phyloP scores from a whole-genome alignment of 2,888 invertebrate genomes.

The Ophion costatus region DNA sequence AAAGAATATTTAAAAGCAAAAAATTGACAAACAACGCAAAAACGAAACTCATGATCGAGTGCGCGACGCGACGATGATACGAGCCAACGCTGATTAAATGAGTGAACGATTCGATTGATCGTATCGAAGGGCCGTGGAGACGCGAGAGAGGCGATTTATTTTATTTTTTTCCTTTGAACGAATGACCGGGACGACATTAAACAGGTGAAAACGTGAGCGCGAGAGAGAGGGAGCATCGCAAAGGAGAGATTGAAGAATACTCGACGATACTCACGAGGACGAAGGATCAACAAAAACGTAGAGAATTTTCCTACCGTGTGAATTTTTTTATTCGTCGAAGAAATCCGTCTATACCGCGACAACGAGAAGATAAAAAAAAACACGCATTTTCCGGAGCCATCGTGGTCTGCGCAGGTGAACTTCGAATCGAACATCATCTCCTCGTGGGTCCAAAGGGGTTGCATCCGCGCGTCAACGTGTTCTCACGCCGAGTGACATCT shows the following conservation, averaged over 20 bases:
- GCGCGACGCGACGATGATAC: neutral
- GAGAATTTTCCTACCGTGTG: conserved; percentile 3
- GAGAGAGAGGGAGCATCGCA: conserved; percentile 39
- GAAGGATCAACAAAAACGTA: neutral
- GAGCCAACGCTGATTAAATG: conserved; percentile 22
- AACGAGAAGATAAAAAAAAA: neutral
- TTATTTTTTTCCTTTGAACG: conserved; percentile 35
- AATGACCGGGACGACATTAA: conserved; percentile 44
- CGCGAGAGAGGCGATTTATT: conserved; percentile 25
- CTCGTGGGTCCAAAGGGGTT: conserved; percentile 32
- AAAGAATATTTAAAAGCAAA: neutral
- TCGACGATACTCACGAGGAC: neutral
- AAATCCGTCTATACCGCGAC: neutral
- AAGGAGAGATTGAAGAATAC: neutral
- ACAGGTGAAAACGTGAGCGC: conserved; percentile 53
- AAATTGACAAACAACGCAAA: neutral
- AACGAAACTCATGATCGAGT: conserved; percentile 31
- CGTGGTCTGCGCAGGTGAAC: conserved; percentile 20
- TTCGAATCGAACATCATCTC: conserved; percentile 17
- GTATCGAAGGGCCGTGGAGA: conserved; percentile 16
- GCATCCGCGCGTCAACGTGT: neutral
- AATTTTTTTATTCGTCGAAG: conserved; percentile 2
- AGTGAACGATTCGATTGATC: conserved; percentile 24
- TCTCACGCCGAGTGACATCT: too few relatives aligned
- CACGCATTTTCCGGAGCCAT: neutral